Evolutionary conservation across 2,797 vertebrate species (phyloP), one percentile per base, ranked within the genome.

Genomic region (Acestrorhynchus altus): DNA sequence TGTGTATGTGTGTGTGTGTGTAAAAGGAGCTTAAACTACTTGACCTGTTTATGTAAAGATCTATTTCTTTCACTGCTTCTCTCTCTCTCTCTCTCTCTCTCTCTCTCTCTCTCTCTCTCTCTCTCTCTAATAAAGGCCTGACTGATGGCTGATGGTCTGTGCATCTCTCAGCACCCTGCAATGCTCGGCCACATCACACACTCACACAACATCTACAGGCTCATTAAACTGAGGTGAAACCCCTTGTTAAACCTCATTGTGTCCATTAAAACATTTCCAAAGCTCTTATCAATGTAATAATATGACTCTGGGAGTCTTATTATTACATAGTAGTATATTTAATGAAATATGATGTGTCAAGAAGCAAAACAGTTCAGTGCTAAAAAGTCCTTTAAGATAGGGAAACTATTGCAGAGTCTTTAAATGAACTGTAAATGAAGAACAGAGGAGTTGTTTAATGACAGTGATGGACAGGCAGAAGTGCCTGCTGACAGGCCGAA

Each of bases 151-250:
- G 80, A 71, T 76, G 57, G 82, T 81, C 85, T 24, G 72, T 42
- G 47, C 80, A 84, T 92, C 92, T 90, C 78, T 93, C 92, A 91
- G 75, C 92, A 92, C 91, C 85, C 91, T 68, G 87, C 84, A 92
- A 93, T 93, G 92, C 88, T 74, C 61, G 18, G 31, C 76, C 83
- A 84, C 86, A 52, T 76, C 74, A 24, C 69, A 82, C 83, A 69
- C 74, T 77, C 81, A 83, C 86, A 65, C 56, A 83, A 79, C 44
- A 65, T 60, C 64, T 54, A 51, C 65, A 77, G 64, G 68, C 76
- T 75, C 52, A 76, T 81, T 81, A 70, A 44, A 56, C 13, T 15
- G 60, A 54, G 49, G 18, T 46, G 16, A 16, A 54, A 65, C 31
- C 22, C 46, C 12, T 28, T 15, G 18, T 22, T 31, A 44, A 46